Evolutionary conservation across 2,888 invertebrate genomes (phyloP).

Genomic region (Eupithecia pulchellata): DNA sequence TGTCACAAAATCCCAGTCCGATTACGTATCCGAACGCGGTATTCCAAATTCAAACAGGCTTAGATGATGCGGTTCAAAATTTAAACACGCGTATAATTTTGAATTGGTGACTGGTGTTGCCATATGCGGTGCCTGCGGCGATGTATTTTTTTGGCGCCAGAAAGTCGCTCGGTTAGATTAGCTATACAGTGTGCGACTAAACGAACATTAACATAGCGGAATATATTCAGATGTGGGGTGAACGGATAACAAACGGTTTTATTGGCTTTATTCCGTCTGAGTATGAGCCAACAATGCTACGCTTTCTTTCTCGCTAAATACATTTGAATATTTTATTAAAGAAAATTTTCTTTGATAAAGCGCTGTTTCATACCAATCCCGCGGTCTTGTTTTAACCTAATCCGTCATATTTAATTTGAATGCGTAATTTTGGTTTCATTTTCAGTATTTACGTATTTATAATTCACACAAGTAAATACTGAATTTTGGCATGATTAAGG

Average conservation of each 20-base stretch:
- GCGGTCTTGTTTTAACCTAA: slow-evolving; percentile 27
- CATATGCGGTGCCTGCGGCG: slow-evolving; percentile 77
- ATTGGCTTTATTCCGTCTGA: slow-evolving; percentile 67
- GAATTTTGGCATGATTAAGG: too few relatives aligned
- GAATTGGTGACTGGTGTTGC: slow-evolving; percentile 63
- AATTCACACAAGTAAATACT: too few relatives aligned
- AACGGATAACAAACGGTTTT: slow-evolving; percentile 75
- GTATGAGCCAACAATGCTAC: slow-evolving; percentile 58
- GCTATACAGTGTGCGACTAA: slow-evolving; percentile 52
- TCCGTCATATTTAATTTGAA: slow-evolving; percentile 33
- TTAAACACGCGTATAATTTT: slow-evolving; percentile 80
- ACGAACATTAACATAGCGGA: slow-evolving; percentile 66
- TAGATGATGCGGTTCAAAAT: slow-evolving; percentile 62
- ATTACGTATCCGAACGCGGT: slow-evolving; percentile 64
- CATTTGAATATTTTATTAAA: slow-evolving; percentile 57
- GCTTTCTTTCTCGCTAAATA: slow-evolving; percentile 58
- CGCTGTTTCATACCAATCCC: slow-evolving; percentile 35
- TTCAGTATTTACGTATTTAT: slow-evolving; percentile 20
- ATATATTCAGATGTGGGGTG: slow-evolving; percentile 71
- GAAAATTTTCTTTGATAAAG: slow-evolving; percentile 38
- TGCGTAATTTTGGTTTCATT: slow-evolving; percentile 25
- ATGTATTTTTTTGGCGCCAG: slow-evolving; percentile 66
- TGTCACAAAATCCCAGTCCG: slow-evolving; percentile 78
- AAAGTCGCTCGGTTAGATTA: slow-evolving; percentile 55
- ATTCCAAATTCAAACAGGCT: slow-evolving; percentile 67